Evolutionary conservation across 2,113 vertebrate species (phyloP), one percentile per base, ranked within the genome.

Genomic region (Calyptommatus sinebrachiatus): DNA sequence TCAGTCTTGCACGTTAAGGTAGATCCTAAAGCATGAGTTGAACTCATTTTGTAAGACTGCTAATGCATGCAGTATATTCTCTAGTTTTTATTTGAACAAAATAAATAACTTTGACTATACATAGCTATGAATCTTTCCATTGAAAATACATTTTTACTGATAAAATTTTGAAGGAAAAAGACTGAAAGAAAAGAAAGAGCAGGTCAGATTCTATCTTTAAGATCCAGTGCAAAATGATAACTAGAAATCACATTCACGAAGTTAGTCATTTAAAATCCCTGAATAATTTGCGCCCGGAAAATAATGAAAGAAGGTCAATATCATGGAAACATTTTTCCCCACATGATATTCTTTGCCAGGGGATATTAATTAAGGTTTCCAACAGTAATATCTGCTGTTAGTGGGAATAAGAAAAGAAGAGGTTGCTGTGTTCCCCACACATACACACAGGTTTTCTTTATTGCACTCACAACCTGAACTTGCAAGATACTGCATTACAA

Each of bases 151-250:
- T 22, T 79, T 70, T 85, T 79, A 63, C 78, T 84, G 82, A 88
- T 89, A 86, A 81, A 74, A 86, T 90, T 71, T 86, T 89, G 87
- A 83, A 82, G 83, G 85, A 90, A 63, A 78, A 77, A 71, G 53
- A 4, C 7, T 12, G 29, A 78, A 81, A 53, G 50, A 53, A 70
- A 28, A 71, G 76, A 71, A 8, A 88, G 83, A 77, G 76, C 80
- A 86, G 87, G 82, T 86, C 83, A 90, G 81, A 31, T 79, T 81
- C 74, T 71, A 35, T 29, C 81, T 22, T 29, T 79, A 31, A 74
- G 63, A 77, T 85, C 71, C 85, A 61, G 74, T 35, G 0, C 0
- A 80, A 80, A 81, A 24, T 26, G 53, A 4, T 73, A 87, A 78
- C 84, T 26, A 29, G 35, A 86, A 78, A 73, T 87, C 71, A 69